Conservation (phyloP, 2,113 vertebrate genomes). For the Bujurquina vittata region DNA sequence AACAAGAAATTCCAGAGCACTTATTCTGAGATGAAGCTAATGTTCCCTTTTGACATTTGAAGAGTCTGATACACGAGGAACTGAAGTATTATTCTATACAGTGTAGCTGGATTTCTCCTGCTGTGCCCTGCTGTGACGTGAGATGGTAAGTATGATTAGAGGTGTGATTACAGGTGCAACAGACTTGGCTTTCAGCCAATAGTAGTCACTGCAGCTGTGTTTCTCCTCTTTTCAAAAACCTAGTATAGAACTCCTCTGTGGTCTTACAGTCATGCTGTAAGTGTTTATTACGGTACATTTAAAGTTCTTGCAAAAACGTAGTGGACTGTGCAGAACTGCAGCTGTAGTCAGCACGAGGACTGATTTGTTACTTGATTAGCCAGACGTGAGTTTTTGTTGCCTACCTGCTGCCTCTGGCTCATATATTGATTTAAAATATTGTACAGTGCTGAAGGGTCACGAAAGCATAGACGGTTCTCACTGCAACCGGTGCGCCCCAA, state of each 20-base stretch:
- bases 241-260: neutral
- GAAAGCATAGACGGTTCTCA: neutral
- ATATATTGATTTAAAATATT: neutral
- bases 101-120: neutral
- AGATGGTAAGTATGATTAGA: neutral
- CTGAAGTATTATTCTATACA: neutral
- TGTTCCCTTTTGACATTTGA: neutral
- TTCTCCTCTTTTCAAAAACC: neutral
- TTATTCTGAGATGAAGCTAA: neutral
- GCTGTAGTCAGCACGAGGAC: neutral
- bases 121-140: neutral
- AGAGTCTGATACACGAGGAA: neutral
- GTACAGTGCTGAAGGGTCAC: neutral
- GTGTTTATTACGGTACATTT: neutral
- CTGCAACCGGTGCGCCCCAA: too few relatives aligned
- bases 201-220: neutral
- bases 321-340: neutral
- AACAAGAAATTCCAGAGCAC: neutral
- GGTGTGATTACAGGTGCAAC: neutral
- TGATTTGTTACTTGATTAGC: neutral
- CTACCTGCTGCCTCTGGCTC: neutral
- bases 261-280: neutral
- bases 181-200: neutral
- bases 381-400: neutral
- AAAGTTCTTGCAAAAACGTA: neutral